Evolutionary conservation across 2,797 vertebrate species (phyloP), one percentile per base, ranked within the genome.

Genomic region (Glossophaga mutica): DNA sequence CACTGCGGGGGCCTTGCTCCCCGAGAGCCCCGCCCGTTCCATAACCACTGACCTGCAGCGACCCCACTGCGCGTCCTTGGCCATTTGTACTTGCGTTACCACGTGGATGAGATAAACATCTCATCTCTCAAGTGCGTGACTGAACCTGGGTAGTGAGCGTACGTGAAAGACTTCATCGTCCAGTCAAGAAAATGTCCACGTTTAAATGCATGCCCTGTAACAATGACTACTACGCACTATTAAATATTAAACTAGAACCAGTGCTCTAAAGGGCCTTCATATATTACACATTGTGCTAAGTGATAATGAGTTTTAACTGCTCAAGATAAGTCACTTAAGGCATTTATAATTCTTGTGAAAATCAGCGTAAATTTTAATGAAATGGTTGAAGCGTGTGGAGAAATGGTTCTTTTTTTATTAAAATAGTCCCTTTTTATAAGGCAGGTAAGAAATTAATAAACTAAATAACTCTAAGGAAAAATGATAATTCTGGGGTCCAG

Each of bases 401-500:
- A 94, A 81, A 77, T 50, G 57, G 32, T 52, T 76, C 59, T 91
- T 87, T 55, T 71, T 57, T 73, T 26, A 68, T 32, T 90, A 85
- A 90, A 85, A 90, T 37, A 19, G 50, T 65, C 91, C n/a, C 44
- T 77, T 90, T 92, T 86, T 21, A 84, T 59, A 76, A 87, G 12
- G 8, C 24, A 34, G 32, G 11, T 46, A 57, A 82, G 65, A 90
- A 26, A 83, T 32, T 22, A 46, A 37, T 76, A 86, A 85, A 50
- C 1, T n/a, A 83, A 18, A 48, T 32, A 68, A 76, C n/a, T 19
- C 34, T 34, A n/a, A 65, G 39, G 52, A 46, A 34, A 93, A 81
- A 71, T 29, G 57, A 73, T 34, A 48, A 1, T 48, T 46, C 9
- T 74, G 50, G 42, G 42, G 39, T 59, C 50, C 19, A 77, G 39